Evolutionary conservation across 2,113 vertebrate species (phyloP).

Genomic region (Thymallus thymallus): DNA sequence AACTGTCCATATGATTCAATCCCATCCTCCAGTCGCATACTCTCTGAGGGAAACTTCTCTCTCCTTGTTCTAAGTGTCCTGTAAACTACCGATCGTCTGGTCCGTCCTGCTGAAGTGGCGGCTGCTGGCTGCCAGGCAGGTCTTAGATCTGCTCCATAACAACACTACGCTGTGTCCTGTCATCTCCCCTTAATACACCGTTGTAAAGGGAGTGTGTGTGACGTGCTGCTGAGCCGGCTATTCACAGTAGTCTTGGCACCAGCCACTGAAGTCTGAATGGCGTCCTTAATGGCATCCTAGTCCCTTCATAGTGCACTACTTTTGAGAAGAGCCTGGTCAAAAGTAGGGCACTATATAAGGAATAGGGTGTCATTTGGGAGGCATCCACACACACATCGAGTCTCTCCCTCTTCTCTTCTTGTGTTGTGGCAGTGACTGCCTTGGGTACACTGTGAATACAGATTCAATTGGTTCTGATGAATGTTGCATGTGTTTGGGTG

Average conservation of each 20-base stretch:
- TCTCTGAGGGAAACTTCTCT: no score
- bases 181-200: not conserved
- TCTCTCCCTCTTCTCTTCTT: constrained; percentile 19
- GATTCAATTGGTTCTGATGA: constrained; percentile 29
- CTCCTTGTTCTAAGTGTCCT: not conserved
- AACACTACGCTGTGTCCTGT: constrained; percentile 1
- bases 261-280: no score
- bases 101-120: not conserved
- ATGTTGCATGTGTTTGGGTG: constrained; percentile 35
- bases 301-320: no score
- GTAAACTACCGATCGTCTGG: not conserved
- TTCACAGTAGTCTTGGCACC: not conserved
- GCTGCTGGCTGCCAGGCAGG: not conserved
- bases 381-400: not conserved
- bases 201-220: constrained; percentile 1
- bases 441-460: constrained; percentile 29
- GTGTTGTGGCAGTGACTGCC: constrained; percentile 3
- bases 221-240: not conserved
- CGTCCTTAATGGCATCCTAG: no score
- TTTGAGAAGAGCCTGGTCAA: no score
- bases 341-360: no score
- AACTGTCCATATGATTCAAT: no score
- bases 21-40: no score
- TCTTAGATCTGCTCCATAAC: not conserved
- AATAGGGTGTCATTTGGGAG: no score